Base-by-base conservation (phyloP, 2,797 vertebrate species). In the Arctocebus calabarensis region DNA sequence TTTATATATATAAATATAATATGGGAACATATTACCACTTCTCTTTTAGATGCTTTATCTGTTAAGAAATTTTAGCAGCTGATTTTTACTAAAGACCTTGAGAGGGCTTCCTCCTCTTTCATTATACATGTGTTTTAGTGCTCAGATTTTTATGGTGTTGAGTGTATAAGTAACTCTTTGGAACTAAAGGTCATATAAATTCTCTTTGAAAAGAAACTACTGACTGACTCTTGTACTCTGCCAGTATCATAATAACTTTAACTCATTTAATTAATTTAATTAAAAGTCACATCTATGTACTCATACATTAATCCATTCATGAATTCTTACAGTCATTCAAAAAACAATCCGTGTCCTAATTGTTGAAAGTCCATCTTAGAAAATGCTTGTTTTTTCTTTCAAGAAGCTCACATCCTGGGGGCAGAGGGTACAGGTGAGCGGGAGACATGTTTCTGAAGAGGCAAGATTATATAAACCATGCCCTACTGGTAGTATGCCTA, bases 1-100 rank as follows among this genome's bases (percentile, higher is more conserved):
- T 94, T 29, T 92, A 82, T 52, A 64, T 74, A 77, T 64, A n/a
- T 92, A 82, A 40, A 64, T 74, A 77, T 59, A 40, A n/a, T n/a
- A n/a, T n/a, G 43, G 43, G 19, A 14, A 90, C 16, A 3, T 84
- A 87, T 93, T 94, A 90, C 48, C 20, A 83, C 16, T 92, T 94
- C 7, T 25, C 73, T 95, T 85, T 86, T 68, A 90, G 74, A 75
- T 79, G 59, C 81, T 75, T 40, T 83, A 25, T 59, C 37, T 90
- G 48, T 90, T 91, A 95, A 79, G 48, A 88, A 86, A 45, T 87
- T 92, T 93, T 86, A 95, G 52, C 75, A 70, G 66, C 59, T 91
- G 40, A 32, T 93, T 96, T 94, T 91, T 73, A 79, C 61, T 34
- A 43, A 95, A 94, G 66, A 90, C 29, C 48, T 82, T 87, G 48